Conservation (phyloP, 2,797 vertebrate species). For the Pogoniulus pusillus region DNA sequence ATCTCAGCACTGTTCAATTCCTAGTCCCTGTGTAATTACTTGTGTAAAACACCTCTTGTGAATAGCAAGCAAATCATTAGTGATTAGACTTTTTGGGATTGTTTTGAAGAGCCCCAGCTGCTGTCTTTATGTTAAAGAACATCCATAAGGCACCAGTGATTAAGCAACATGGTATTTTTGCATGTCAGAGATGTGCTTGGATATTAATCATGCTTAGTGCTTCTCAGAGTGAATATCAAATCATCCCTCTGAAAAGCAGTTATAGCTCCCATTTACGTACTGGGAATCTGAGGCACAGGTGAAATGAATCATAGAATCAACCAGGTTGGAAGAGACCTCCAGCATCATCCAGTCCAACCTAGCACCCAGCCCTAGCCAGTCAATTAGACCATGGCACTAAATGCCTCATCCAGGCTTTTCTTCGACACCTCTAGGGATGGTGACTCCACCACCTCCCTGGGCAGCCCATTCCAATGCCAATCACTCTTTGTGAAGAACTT, state of each 20-base stretch:
- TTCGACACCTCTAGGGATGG: no score
- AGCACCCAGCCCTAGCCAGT: no score
- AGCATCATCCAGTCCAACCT: no score
- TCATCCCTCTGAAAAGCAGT: neutral
- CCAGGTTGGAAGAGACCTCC: no score
- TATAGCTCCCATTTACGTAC: neutral
- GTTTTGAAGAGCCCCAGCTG: slow-evolving; percentile 67
- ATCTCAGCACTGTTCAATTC: slow-evolving; percentile 36
- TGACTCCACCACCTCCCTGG: no score
- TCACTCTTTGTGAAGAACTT: no score
- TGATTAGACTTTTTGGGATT: slow-evolving; percentile 51
- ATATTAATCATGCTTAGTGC: neutral
- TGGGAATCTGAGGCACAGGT: neutral
- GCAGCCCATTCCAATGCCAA: no score
- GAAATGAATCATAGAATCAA: neutral
- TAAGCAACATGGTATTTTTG: slow-evolving; percentile 54
- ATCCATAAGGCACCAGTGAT: slow-evolving; percentile 45
- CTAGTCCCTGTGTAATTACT: slow-evolving; percentile 41
- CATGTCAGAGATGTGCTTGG: slow-evolving; percentile 20
- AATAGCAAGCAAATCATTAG: slow-evolving; percentile 60
- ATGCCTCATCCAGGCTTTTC: no score
- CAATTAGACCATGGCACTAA: no score
- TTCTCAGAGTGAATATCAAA: slow-evolving; percentile 40
- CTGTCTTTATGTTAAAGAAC: slow-evolving; percentile 61
- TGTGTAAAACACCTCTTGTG: slow-evolving; percentile 41